These are phyloP conservation scores for Volucella bombylans DNA, from an alignment of 2,888 invertebrate species.

Conservation along the genomic window DNA sequence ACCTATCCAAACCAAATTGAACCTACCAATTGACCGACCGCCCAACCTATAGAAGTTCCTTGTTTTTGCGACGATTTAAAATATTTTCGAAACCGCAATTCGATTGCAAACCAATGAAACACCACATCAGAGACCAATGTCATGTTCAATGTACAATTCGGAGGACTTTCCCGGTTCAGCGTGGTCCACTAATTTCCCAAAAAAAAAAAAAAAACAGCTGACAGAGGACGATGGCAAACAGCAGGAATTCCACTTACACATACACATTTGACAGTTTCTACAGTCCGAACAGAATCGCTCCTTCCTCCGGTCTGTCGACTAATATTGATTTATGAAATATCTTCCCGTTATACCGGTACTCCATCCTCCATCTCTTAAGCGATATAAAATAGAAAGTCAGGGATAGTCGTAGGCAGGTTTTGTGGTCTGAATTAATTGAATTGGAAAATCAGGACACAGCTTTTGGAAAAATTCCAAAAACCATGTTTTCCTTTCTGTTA, in stretches of 20 bases:
- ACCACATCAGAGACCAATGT: slow-evolving; percentile 50
- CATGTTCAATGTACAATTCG: slow-evolving; percentile 28
- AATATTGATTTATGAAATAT: slow-evolving; percentile 55
- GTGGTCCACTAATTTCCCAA: neutral
- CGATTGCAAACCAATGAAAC: slow-evolving; percentile 41
- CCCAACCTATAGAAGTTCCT: neutral
- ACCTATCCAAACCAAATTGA: neutral
- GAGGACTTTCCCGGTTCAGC: too few relatives aligned
- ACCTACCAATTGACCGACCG: neutral
- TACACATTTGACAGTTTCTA: neutral
- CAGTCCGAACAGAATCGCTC: neutral
- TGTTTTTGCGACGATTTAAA: slow-evolving; percentile 49
- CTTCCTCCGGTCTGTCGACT: slow-evolving; percentile 17
- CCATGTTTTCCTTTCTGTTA: slow-evolving; percentile 17
- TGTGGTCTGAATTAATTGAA: slow-evolving; percentile 9
- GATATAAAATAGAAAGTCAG: slow-evolving; percentile 1
- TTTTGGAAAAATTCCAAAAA: slow-evolving; percentile 35
- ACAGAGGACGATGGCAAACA: neutral
- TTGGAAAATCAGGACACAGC: slow-evolving; percentile 43
- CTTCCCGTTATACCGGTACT: neutral
- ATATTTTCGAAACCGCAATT: slow-evolving; percentile 48
- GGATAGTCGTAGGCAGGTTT: slow-evolving; percentile 21
- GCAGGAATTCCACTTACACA: slow-evolving; percentile 24
- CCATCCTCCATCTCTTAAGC: too few relatives aligned
- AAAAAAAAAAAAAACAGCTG: neutral